Evolutionary conservation across 2,888 invertebrate species (phyloP), one percentile per base, ranked within the genome.

Genomic region (Xylophagus ater): DNA sequence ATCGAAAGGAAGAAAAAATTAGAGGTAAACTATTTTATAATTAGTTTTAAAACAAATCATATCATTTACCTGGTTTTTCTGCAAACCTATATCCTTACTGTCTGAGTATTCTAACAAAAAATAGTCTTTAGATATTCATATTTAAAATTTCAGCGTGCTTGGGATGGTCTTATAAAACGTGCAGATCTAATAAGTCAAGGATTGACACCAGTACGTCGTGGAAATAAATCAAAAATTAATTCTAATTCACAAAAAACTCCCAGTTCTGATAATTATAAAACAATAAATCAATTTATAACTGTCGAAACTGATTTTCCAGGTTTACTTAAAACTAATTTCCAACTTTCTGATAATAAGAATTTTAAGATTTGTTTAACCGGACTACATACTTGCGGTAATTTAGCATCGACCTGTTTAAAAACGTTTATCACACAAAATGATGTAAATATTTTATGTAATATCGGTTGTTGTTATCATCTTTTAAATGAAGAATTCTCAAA

Each of bases 391-490:
- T 93, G 93, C 59, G 93, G 93, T 0, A 78, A 84, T 63, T 66
- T 93, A 5, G 81, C 83, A 0, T 68, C 85, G 2, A 75, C 76
- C 9, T 78, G 78, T 26, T 64, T 90, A 2, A 73, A 74, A 44
- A 68, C 85, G 10, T 92, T 87, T 56, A 56, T 67, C 4, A 51
- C 61, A 0, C 73, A 73, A 42, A 40, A 65, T 0, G 56, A 69
- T 18, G 69, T 78, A 0, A 68, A 66, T 41, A 70, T 74, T 0
- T 57, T 90, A 1, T 80, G 85, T 52, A 82, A 81, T 55, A 82
- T 93, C 24, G 87, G 89, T 0, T 94, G 93, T 58, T 93, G 93
- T 57, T 92, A 90, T 65, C 87, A 93, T 61, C 69, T 84, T 2
- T 62, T 93, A 14, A 71, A 70, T 2, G 83, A 85, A 52, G 58